Conservation (phyloP, 2,113 vertebrate species). For the Catagonus wagneri region DNA sequence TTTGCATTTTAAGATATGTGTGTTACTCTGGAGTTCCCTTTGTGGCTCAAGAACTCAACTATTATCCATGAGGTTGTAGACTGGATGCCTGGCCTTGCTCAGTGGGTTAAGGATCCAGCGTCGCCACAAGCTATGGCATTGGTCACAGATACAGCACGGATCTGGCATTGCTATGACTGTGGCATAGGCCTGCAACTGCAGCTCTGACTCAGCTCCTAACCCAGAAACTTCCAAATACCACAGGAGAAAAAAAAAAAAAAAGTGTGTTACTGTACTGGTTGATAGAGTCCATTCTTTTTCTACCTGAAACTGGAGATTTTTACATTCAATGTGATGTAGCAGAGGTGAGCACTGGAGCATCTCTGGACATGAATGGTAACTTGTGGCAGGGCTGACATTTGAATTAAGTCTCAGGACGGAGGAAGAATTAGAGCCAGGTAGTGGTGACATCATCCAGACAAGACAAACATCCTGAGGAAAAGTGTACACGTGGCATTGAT, state of each 20-base stretch:
- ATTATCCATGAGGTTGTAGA: no score
- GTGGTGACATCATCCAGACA: not conserved
- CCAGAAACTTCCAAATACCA: no score
- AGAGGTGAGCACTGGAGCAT: not conserved
- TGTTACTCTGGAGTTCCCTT: not conserved
- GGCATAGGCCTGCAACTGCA: no score
- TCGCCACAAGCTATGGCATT: no score
- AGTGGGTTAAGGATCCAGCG: no score
- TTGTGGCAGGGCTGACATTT: not conserved
- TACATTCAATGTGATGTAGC: not conserved
- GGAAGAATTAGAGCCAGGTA: not conserved
- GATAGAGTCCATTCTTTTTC: not conserved
- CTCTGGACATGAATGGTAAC: not conserved
- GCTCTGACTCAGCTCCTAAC: no score
- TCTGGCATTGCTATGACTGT: no score
- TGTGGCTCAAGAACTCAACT: no score
- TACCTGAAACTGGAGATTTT: not conserved
- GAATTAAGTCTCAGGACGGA: not conserved
- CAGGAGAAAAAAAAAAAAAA: no score
- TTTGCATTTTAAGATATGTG: not conserved
- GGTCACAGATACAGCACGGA: no score
- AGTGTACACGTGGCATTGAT: not conserved
- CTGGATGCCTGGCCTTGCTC: no score
- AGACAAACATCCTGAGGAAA: not conserved
- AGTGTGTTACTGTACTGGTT: not conserved